A percentile compares a stretch with the other conserved stretches of the same genome.
Conservation (phyloP, 2,888 invertebrate genomes). For the Drosophila anomelani region DNA sequence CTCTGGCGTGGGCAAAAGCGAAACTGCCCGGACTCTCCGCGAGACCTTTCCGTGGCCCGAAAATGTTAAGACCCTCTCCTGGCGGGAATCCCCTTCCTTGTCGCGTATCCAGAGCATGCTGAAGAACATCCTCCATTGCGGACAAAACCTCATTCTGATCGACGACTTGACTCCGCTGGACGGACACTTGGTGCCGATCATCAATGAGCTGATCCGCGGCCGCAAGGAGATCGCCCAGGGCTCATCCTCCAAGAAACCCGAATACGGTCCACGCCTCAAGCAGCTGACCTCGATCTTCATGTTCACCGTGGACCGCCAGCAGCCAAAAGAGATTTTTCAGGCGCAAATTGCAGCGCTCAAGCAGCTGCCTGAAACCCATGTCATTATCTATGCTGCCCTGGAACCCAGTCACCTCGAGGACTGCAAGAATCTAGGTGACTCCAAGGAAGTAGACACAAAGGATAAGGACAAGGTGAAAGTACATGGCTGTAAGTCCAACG, state of each 20-base stretch:
- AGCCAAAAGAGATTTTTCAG: conserved; percentile 30
- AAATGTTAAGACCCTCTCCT: conserved; percentile 75
- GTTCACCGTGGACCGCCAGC: conserved; percentile 73
- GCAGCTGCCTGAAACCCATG: conserved; percentile 53
- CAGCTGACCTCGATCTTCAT: conserved; percentile 75
- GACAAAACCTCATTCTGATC: conserved; percentile 81
- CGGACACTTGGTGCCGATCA: conserved; percentile 53
- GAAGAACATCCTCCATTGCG: conserved; percentile 72
- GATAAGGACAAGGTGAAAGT: conserved; percentile 44
- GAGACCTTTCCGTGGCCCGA: conserved; percentile 81
- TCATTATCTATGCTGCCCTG: conserved; percentile 73
- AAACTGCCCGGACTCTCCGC: conserved; percentile 68
- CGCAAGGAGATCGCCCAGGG: conserved; percentile 23
- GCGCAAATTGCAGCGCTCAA: conserved; percentile 39
- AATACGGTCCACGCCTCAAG: conserved; percentile 25
- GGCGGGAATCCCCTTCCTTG: conserved; percentile 59
- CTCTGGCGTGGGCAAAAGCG: conserved; percentile 81
- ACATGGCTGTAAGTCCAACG: conserved; percentile 82
- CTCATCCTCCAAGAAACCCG: neutral
- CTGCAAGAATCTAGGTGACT: conserved; percentile 59
- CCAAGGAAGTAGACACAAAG: conserved; percentile 60
- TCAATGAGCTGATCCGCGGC: conserved; percentile 56
- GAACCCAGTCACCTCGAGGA: conserved; percentile 61
- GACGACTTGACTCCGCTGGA: conserved; percentile 76
- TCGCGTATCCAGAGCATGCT: conserved; percentile 43